Base-by-base conservation (phyloP, 1,140 invertebrate species). In the Zaprionus nigranus region DNA sequence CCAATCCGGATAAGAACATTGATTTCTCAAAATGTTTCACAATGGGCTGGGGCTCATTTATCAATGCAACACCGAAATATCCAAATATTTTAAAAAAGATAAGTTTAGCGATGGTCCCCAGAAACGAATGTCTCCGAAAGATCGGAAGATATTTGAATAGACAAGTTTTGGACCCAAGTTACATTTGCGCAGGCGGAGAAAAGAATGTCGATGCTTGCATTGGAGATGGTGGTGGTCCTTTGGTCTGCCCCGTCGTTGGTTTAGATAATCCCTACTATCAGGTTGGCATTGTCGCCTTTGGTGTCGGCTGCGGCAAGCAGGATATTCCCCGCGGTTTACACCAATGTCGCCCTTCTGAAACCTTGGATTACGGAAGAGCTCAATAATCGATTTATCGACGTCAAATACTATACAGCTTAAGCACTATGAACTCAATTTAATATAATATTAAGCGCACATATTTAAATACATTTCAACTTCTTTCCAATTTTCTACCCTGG, bases 251-350 rank as follows among this genome's bases (percentile, higher is more conserved):
- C 2, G 87, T 95, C n/a, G 76, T 82, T 1, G 6, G 46, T 1
- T 28, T 75, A 4, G 93, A 94, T 22, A 93, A 94, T 43, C 90
- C 93, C 9, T 95, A 94, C 80, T 92, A 94, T 30, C 93, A 96
- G 17, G 94, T 93, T 2, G 96, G 96, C 2, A 92, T 96, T 9
- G 95, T 96, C 0, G 94, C 95, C n/a, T 96, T 95, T 95, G 96
- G 96, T 1, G 94, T 95, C 56, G 62, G 65, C 2, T 92, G 95
- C 0, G 95, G 95, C 0, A 92, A 94, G 61, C 79, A 94, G 26
- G 93, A 94, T 70, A 94, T 95, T 12, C 97, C 97, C 97, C 0
- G 97, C 95, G 2, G 96, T 96, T 3, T 98, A 97, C 82, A 96
- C 96, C 0, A 96, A 96, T 78, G 94, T 97, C 2, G 94, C 96